Evolutionary conservation across 1,140 invertebrate species (phyloP).

Genomic region (Tetramorium parvispinum): DNA sequence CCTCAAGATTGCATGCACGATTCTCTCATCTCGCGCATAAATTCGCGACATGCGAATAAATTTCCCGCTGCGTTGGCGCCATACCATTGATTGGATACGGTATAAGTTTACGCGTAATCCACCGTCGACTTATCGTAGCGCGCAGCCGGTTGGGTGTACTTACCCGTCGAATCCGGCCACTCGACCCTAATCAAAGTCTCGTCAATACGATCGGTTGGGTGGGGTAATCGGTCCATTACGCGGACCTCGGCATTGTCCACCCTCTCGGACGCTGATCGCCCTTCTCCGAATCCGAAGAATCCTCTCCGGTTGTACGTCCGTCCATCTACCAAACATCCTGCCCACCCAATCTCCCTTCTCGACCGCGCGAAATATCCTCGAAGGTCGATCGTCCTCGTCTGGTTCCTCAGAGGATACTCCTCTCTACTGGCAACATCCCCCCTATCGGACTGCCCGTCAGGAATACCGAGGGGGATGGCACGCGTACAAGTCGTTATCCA

Average conservation of each 20-base stretch:
- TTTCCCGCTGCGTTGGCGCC: conserved; percentile 48
- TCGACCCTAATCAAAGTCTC: conserved; percentile 86
- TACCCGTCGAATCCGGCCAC: conserved; percentile 84
- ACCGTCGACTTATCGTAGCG: conserved; percentile 73
- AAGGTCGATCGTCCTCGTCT: conserved; percentile 48
- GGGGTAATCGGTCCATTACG: conserved; percentile 86
- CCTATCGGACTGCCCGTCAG: conserved; percentile 53
- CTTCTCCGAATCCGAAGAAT: conserved; percentile 62
- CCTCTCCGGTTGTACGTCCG: conserved; percentile 57
- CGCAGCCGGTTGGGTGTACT: conserved; percentile 76
- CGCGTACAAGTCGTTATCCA: conserved; percentile 79
- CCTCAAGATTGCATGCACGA: not conserved
- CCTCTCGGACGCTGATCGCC: conserved; percentile 69
- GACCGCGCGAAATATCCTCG: conserved; percentile 15
- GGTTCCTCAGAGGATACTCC: conserved; percentile 32
- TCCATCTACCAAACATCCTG: conserved; percentile 80
- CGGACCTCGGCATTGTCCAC: conserved; percentile 82
- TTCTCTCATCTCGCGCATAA: not conserved
- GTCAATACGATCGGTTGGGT: conserved; percentile 84
- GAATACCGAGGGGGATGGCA: conserved; percentile 74
- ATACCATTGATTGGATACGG: conserved; percentile 58
- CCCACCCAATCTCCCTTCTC: conserved; percentile 38
- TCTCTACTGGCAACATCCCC: not conserved
- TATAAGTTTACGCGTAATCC: conserved; percentile 66
- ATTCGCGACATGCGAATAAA: conserved; percentile 39